These are phyloP conservation scores for Eupithecia inturbata DNA, from an alignment of 2,888 invertebrate genomes.

Conservation along the genomic window DNA sequence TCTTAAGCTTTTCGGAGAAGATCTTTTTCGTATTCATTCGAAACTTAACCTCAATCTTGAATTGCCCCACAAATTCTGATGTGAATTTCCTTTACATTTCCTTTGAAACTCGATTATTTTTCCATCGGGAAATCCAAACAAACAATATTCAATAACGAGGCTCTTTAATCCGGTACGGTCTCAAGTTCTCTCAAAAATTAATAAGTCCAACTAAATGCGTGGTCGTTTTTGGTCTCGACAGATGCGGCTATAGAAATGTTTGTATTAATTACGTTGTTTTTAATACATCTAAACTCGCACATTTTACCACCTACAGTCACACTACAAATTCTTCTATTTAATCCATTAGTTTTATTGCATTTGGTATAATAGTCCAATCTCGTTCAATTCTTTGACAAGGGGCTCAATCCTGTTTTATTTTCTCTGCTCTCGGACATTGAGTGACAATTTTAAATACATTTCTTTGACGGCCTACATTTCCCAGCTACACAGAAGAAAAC, in stretches of 20 bases:
- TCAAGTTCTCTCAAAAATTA: conserved; percentile 53
- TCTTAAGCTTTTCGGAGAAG: not conserved
- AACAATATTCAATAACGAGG: conserved; percentile 39
- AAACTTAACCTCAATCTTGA: not conserved
- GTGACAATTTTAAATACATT: too few species aligned
- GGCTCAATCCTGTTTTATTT: too few species aligned
- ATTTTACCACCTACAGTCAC: too few species aligned
- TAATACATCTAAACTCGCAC: too few species aligned
- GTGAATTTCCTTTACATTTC: conserved; percentile 18
- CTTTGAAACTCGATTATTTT: conserved; percentile 39
- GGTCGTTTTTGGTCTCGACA: not conserved
- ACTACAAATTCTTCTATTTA: too few species aligned
- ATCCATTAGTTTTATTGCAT: too few species aligned
- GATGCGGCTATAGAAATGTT: not conserved
- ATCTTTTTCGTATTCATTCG: not conserved
- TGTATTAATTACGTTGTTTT: too few species aligned
- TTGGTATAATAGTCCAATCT: too few species aligned
- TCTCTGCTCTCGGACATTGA: too few species aligned
- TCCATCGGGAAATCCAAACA: conserved; percentile 35
- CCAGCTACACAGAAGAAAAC: too few species aligned
- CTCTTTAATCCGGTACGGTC: conserved; percentile 27
- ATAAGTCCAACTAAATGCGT: conserved; percentile 57
- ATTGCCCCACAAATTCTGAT: conserved; percentile 23
- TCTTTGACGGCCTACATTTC: too few species aligned
- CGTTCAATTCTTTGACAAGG: too few species aligned